Conservation (phyloP, 1,140 invertebrate genomes). For the Meloidogyne exigua region DNA sequence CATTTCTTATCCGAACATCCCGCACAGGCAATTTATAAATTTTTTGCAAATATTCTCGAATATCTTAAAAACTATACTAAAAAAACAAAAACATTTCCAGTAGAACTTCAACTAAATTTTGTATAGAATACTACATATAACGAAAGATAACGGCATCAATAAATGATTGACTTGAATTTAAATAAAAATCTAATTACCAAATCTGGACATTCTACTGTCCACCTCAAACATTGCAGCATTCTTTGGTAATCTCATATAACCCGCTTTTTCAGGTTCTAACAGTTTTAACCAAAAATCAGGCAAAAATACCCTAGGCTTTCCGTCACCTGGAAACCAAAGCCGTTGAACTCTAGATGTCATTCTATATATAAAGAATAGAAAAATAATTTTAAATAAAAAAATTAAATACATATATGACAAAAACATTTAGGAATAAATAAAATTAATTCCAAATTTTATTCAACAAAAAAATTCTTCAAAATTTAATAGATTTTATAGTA, state of each 20-base stretch:
- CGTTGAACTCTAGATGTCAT: conserved; percentile 17
- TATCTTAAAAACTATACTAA: conserved; percentile 49
- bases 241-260: conserved; percentile 48
- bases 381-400: conserved; percentile 1
- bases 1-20: conserved; percentile 54
- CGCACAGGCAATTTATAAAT: conserved; percentile 62
- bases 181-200: neutral
- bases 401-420: neutral
- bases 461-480: conserved; percentile 17
- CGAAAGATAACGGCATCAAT: no score
- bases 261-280: conserved; percentile 46
- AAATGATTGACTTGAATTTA: no score
- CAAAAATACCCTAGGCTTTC: conserved; percentile 57
- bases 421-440: neutral
- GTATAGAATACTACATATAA: no score
- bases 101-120: no score
- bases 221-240: conserved; percentile 59
- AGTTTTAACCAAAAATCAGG: conserved; percentile 62
- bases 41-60: conserved; percentile 59
- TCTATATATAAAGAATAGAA: neutral
- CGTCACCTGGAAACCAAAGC: conserved; percentile 51
- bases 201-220: conserved; percentile 11
- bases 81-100: no score
- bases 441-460: neutral
- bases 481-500: conserved; percentile 36